phyloP scores from a whole-genome alignment of 2,888 invertebrate species.

The Dendrolimus houi region DNA sequence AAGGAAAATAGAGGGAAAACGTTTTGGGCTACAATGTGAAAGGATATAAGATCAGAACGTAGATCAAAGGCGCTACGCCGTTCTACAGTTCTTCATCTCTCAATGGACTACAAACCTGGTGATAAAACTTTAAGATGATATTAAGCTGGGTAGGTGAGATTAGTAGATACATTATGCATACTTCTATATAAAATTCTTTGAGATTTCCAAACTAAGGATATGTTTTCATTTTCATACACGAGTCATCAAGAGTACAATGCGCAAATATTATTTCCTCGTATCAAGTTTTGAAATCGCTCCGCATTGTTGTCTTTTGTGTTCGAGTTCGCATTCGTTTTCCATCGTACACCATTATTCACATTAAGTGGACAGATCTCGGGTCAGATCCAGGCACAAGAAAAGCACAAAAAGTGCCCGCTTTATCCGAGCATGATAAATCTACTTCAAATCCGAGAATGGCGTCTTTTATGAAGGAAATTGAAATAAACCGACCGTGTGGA shows the following conservation, averaged over 20 bases:
- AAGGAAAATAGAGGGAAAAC: too few relatives aligned
- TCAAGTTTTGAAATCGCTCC: slow-evolving; percentile 70
- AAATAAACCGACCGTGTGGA: slow-evolving; percentile 77
- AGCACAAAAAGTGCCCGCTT: slow-evolving; percentile 77
- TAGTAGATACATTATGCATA: too few relatives aligned
- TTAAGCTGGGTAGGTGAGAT: too few relatives aligned
- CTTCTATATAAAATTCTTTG: too few relatives aligned
- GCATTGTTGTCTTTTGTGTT: slow-evolving; percentile 75
- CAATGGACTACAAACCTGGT: too few relatives aligned
- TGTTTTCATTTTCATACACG: too few relatives aligned
- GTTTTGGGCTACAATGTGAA: too few relatives aligned
- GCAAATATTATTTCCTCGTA: slow-evolving; percentile 60
- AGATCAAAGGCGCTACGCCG: too few relatives aligned
- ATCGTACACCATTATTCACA: slow-evolving; percentile 77
- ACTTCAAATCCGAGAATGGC: slow-evolving; percentile 77
- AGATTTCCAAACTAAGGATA: too few relatives aligned
- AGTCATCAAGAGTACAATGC: neutral
- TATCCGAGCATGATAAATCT: slow-evolving; percentile 77
- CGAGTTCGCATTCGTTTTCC: slow-evolving; percentile 72
- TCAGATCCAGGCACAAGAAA: slow-evolving; percentile 76
- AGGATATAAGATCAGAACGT: too few relatives aligned
- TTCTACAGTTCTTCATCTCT: too few relatives aligned
- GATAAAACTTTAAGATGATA: too few relatives aligned
- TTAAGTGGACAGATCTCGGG: slow-evolving; percentile 77
- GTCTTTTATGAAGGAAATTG: slow-evolving; percentile 77